Evolutionary conservation across 2,888 invertebrate species (phyloP).

Genomic region (Portevinia maculata): DNA sequence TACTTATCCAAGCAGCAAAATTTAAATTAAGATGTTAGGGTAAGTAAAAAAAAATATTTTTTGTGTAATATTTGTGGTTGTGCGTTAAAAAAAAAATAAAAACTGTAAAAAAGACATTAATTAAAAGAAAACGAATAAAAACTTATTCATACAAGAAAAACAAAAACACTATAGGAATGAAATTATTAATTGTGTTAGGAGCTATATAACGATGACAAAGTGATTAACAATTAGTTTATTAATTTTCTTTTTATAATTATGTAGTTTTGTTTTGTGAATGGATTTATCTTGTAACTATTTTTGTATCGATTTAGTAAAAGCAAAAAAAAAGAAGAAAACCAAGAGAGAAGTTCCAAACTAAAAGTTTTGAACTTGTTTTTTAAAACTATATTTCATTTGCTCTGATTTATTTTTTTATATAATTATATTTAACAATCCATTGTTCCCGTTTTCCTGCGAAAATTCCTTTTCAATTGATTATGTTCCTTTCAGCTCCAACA

Average conservation of each 20-base stretch:
- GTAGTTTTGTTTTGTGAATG: slow-evolving; percentile 45
- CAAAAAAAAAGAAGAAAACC: background rate
- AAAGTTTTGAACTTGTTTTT: slow-evolving; percentile 26
- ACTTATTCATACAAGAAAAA: slow-evolving; percentile 11
- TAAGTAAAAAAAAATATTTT: slow-evolving; percentile 57
- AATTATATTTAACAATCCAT: too few species aligned
- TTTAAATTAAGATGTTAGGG: slow-evolving; percentile 44
- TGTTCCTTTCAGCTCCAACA: too few species aligned
- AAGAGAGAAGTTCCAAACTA: slow-evolving; percentile 12
- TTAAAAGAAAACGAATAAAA: slow-evolving; percentile 17
- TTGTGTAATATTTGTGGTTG: slow-evolving; percentile 74
- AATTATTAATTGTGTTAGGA: slow-evolving; percentile 52
- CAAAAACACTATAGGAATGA: slow-evolving; percentile 52
- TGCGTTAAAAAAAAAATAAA: slow-evolving; percentile 67
- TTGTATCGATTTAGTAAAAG: slow-evolving; percentile 55
- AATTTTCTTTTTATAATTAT: slow-evolving; percentile 1
- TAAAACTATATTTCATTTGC: background rate
- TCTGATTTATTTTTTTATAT: too few species aligned
- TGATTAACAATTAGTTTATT: slow-evolving; percentile 50
- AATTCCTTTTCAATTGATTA: background rate
- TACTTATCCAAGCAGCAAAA: slow-evolving; percentile 35
- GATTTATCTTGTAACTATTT: slow-evolving; percentile 63
- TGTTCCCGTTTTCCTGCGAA: too few species aligned
- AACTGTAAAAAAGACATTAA: slow-evolving; percentile 58
- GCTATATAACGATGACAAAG: slow-evolving; percentile 40